Percentiles rank a stretch among this genome's conserved stretches.
Evolutionary conservation across 2,113 vertebrate genomes (phyloP).

Genomic region (Clupea harengus): DNA sequence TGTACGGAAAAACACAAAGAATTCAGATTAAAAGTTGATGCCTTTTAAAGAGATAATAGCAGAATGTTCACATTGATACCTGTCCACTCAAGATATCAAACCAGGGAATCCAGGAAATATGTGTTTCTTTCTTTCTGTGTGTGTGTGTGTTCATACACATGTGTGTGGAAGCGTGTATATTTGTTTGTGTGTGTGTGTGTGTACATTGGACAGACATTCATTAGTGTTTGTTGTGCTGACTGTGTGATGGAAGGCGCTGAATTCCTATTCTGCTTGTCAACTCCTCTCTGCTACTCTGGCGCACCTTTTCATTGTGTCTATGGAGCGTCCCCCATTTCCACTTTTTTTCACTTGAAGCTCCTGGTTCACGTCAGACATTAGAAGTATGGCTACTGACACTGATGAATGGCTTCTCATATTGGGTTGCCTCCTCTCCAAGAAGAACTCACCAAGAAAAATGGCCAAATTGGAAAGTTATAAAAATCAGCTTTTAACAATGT

Average conservation of each 20-base stretch:
- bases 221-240: slow-evolving; percentile 52
- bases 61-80: background rate
- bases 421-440: slow-evolving; percentile 4
- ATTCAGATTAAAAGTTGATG: background rate
- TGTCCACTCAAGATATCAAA: background rate
- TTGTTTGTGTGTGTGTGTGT: background rate
- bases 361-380: background rate
- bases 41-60: background rate
- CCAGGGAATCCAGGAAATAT: background rate
- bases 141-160: background rate
- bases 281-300: background rate
- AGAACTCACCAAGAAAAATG: background rate
- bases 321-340: background rate
- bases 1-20: background rate
- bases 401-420: slow-evolving; percentile 30
- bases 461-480: background rate
- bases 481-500: slow-evolving; percentile 25
- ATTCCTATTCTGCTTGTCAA: slow-evolving; percentile 22
- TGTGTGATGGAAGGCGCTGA: slow-evolving; percentile 25
- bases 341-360: slow-evolving; percentile 17
- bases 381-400: slow-evolving; percentile 31
- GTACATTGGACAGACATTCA: slow-evolving; percentile 32
- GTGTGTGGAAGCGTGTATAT: background rate
- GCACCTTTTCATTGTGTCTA: background rate
- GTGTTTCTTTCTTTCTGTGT: background rate